These are phyloP conservation scores for Galeopterus variegatus DNA, from an alignment of 2,113 vertebrate genomes.

Conservation along the genomic window DNA sequence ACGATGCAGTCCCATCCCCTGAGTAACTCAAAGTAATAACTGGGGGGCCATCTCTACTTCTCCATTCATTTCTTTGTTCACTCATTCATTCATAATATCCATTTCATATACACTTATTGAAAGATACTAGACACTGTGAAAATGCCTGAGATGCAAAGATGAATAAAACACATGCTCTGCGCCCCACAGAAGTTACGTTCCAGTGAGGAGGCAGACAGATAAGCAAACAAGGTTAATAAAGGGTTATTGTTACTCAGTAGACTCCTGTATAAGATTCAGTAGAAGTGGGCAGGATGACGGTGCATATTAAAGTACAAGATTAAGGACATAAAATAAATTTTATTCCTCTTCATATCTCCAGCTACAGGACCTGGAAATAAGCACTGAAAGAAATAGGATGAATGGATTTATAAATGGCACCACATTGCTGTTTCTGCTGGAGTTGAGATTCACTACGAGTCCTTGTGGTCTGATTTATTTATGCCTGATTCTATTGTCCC, in stretches of 20 bases:
- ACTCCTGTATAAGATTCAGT: fast-evolving
- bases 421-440: neutral
- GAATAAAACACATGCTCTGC: neutral
- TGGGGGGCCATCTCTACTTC: neutral
- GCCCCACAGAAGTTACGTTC: neutral
- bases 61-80: neutral
- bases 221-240: neutral
- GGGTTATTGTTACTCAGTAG: neutral
- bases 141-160: neutral
- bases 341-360: neutral
- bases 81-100: neutral
- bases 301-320: neutral
- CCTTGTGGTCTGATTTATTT: neutral
- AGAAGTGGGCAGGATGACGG: neutral
- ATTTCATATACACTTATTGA: neutral
- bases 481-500: neutral
- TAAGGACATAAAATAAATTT: neutral
- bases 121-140: neutral
- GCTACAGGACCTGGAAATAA: neutral
- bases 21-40: neutral
- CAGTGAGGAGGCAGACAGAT: neutral
- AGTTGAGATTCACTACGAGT: neutral
- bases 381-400: no score
- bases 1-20: neutral
- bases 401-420: fast-evolving